Evolutionary conservation across 2,888 invertebrate species (phyloP), one percentile per base, ranked within the genome.

Genomic region (Leucozona laternaria): DNA sequence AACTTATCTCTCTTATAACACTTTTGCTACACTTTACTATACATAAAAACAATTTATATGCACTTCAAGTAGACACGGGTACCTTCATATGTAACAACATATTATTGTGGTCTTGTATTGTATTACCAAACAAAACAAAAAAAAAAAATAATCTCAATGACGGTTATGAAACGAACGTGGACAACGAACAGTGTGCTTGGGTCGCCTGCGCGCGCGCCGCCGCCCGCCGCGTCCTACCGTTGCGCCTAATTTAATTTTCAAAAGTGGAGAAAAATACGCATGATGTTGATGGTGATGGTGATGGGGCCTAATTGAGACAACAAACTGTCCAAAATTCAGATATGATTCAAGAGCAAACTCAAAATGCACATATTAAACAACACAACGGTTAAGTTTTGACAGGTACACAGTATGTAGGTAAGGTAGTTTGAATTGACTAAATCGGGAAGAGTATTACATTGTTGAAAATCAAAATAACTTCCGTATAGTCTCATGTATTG

Each of bases 241-340:
- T 81, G 57, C 57, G 85, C 81, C 77, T 81, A 85, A 83, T 83
- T 62, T 75, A 62, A 73, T 77, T 81, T 72, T 70, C 34, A 58
- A 78, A 77, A 73, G 57, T 62, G 72, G 57, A 73, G 43, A 78
- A 62, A 77, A 73, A n/a, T 50, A 25, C 25, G 58, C 25, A 72
- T 64, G 25, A 34, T 15, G 77, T 64, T 64, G 28, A 57, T 58
- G 66, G 60, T 53, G 58, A 68, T 53, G 37, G 7, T 53, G 22
- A 66, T 48, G 31, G 31, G 4, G 20, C 2, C 31, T 48, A 48
- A 48, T 48, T 64, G 28, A 17, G 28, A 28, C 45, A 64, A n/a
- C 28, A 64, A 45, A n/a, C n/a, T 17, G 17, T 22, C 25, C 11
- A n/a, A 64, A 64, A 28, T 45, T 28, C 11, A 2, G 4, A n/a